phyloP scores from a whole-genome alignment of 2,888 invertebrate genomes.

The Apantesis nais region DNA sequence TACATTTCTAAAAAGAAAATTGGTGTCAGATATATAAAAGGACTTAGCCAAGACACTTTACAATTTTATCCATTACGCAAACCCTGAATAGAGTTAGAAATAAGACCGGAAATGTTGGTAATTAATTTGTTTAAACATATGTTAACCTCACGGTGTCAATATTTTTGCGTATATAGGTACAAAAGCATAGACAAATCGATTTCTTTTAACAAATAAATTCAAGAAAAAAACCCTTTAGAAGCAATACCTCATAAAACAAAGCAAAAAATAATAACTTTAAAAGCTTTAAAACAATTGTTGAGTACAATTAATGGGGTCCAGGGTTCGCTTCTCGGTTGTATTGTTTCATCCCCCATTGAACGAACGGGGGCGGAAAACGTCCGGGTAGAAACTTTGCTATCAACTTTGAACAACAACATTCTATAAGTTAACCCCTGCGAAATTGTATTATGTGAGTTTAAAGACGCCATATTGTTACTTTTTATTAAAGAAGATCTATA shows the following conservation, averaged over 20 bases:
- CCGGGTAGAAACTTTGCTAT: slow-evolving; percentile 44
- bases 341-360: slow-evolving; percentile 45
- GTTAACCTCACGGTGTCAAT: too few relatives aligned
- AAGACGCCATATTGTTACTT: slow-evolving; percentile 39
- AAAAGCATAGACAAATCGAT: too few relatives aligned
- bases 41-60: too few relatives aligned
- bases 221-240: not conserved
- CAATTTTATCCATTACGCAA: too few relatives aligned
- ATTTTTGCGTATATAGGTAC: too few relatives aligned
- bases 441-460: slow-evolving; percentile 45
- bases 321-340: slow-evolving; percentile 29
- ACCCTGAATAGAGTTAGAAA: too few relatives aligned
- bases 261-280: slow-evolving; percentile 48
- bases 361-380: slow-evolving; percentile 43
- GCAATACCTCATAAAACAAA: slow-evolving; percentile 37
- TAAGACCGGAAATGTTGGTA: too few relatives aligned
- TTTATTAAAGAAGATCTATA: slow-evolving; percentile 15
- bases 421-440: slow-evolving; percentile 42
- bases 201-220: not conserved
- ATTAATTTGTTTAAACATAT: too few relatives aligned
- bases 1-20: too few relatives aligned
- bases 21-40: too few relatives aligned
- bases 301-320: slow-evolving; percentile 44
- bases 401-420: slow-evolving; percentile 42
- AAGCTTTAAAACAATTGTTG: slow-evolving; percentile 51